Evolutionary conservation across 2,797 vertebrate species (phyloP).

Genomic region (Mus caroli): DNA sequence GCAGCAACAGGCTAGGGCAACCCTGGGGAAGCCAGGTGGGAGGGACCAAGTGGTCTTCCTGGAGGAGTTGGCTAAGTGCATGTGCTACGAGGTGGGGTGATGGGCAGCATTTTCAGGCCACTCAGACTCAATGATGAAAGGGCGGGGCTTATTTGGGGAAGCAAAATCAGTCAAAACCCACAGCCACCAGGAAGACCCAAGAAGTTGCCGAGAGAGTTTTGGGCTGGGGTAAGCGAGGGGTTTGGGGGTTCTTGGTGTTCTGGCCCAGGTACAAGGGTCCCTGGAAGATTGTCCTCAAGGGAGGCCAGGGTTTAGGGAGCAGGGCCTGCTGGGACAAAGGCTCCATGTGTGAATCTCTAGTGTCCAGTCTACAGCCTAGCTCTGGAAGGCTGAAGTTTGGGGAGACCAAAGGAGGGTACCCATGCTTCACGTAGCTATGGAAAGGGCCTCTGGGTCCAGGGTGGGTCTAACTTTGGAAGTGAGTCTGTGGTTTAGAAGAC

Average conservation of each 20-base stretch:
- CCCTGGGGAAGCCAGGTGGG: not conserved
- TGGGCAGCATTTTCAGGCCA: not conserved
- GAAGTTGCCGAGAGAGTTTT: not conserved
- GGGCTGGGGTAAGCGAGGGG: constrained; percentile 47
- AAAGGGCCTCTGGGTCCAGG: not conserved
- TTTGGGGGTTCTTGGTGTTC: not conserved
- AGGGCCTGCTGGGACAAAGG: not conserved
- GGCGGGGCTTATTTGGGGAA: constrained; percentile 81
- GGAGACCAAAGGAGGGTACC: not conserved
- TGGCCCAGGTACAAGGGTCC: not conserved
- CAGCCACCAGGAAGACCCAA: not conserved
- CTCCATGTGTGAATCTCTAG: not conserved
- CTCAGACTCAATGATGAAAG: not conserved
- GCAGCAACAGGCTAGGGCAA: not conserved
- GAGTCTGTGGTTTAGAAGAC: not conserved
- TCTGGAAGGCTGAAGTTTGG: not conserved
- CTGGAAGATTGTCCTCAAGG: not conserved
- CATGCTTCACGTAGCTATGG: rapidly evolving
- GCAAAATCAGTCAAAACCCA: constrained; percentile 50
- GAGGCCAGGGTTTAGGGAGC: not conserved
- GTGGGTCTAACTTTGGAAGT: not conserved
- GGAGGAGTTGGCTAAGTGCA: not conserved
- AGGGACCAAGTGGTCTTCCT: not conserved
- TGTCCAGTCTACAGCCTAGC: not conserved
- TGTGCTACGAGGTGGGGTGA: not conserved